Evolutionary conservation across 2,113 vertebrate genomes (phyloP).

Genomic region (Trichechus manatus): DNA sequence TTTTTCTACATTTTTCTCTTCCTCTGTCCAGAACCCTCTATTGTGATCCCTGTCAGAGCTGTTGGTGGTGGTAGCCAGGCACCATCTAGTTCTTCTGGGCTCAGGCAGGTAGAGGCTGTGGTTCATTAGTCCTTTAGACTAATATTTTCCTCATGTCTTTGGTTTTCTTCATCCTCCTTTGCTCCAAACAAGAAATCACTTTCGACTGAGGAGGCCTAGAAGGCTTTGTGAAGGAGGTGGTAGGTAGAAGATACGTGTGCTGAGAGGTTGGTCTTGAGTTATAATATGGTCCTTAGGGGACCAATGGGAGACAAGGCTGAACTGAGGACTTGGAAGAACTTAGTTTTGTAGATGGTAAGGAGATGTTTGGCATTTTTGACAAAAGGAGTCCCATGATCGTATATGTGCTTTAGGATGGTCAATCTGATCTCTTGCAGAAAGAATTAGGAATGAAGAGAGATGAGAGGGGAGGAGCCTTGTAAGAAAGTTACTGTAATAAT

Average conservation of each 20-base stretch:
- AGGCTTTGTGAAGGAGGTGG: not conserved
- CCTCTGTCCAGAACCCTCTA: no score
- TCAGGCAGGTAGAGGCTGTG: no score
- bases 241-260: not conserved
- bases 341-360: not conserved
- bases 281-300: not conserved
- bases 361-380: conserved; percentile 23
- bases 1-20: no score
- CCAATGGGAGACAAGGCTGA: not conserved
- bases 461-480: not conserved
- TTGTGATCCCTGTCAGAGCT: no score
- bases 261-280: not conserved
- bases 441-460: not conserved
- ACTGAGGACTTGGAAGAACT: not conserved
- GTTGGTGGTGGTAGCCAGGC: no score
- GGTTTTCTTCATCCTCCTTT: no score
- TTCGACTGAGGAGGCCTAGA: not conserved
- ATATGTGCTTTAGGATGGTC: not conserved
- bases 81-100: no score
- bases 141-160: no score
- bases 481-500: not conserved
- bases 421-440: conserved; percentile 13
- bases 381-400: not conserved
- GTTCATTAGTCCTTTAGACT: no score
- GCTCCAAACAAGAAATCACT: not conserved